Evolutionary conservation across 2,888 invertebrate genomes (phyloP), one percentile per base, ranked within the genome.

Genomic region (Palloptera scutellata): DNA sequence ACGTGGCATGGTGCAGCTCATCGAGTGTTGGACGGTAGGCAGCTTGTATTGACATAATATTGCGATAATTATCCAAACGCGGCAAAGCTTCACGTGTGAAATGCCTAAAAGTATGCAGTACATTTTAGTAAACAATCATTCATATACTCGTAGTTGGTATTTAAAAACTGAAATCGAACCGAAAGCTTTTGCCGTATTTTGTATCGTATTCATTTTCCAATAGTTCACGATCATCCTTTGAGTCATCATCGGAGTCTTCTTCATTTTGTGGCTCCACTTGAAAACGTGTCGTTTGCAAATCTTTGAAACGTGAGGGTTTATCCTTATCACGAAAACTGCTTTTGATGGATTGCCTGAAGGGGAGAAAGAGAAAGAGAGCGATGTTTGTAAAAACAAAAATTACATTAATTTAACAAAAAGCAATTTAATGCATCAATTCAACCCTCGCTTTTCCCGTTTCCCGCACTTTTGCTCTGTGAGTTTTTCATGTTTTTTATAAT

Each of bases 71-170:
- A 84, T 95, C 95, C 84, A 95, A 85, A 63, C 95, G 88, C 1
- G 95, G 95, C 69, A 95, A 84, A 9, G 94, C 95, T 86, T 96
- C 95, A 67, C 95, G 86, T 20, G 95, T 96, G 82, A 95, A 91
- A 81, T 95, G 93, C 72, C 93, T 91, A 80, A 0, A 70, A 70
- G 8, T 1, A 45, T 53, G 30, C 53, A 61, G 10, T 48, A 15
- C 48, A 13, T 10, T 5, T 48, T 40, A 20, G 1, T 20, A 53
- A 40, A 4, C 42, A 53, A 51, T 20, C 20, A 52, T 61, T 52
- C 19, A 30, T 19, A 12, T 40, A 57, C 61, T 15, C n/a, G n/a
- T 48, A n/a, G 3, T 30, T 11, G 57, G 58, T 12, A 60, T 40
- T 30, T 19, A 48, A 64, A n/a, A 57, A 1, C 83, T 83, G 71